Evolutionary conservation across 2,113 vertebrate genomes (phyloP).

Genomic region (Phalacrocorax brasilianus): DNA sequence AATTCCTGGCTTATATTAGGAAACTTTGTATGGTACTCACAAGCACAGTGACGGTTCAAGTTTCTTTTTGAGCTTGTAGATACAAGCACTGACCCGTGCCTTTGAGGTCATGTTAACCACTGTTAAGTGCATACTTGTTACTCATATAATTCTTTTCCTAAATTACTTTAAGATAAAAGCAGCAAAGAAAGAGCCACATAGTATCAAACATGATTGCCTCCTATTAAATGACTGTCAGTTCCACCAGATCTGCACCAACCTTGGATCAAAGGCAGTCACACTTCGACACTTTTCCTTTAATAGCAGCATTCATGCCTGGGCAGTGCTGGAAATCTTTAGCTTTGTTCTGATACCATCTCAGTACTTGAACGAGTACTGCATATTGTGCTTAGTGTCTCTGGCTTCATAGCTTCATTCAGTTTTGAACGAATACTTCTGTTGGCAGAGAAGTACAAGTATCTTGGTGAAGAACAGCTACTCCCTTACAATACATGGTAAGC

Average conservation of each 20-base stretch:
- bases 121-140: background rate
- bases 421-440: background rate
- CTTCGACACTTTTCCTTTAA: slow-evolving; percentile 28
- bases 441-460: background rate
- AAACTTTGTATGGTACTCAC: background rate
- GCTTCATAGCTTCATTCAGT: background rate
- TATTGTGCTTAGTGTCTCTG: background rate
- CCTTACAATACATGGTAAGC: background rate
- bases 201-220: slow-evolving; percentile 19
- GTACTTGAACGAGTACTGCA: background rate
- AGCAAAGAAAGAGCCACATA: background rate
- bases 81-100: background rate
- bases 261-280: slow-evolving; percentile 50
- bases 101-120: background rate
- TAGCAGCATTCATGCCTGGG: background rate
- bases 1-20: background rate
- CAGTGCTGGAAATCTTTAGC: background rate
- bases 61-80: background rate
- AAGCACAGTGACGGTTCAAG: background rate
- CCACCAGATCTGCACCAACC: slow-evolving; percentile 19
- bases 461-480: background rate
- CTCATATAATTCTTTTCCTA: background rate
- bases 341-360: background rate
- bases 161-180: slow-evolving; percentile 40
- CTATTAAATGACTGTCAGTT: slow-evolving; percentile 28